Conservation (phyloP, 2,797 vertebrate species). For the Gallinago stenura region DNA sequence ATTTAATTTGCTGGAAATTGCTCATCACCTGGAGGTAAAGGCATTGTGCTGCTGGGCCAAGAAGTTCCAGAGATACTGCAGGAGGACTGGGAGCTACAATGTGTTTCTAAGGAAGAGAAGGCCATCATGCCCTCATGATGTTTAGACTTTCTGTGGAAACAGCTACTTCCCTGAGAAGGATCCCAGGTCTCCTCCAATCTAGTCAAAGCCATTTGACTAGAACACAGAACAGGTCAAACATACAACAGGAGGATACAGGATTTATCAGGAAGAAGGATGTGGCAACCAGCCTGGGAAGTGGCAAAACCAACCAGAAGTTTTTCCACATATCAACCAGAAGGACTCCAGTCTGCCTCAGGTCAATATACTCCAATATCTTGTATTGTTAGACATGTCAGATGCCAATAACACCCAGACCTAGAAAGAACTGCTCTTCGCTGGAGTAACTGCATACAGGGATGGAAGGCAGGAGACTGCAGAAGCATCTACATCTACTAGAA, state of each 20-base stretch:
- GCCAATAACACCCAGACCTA: not conserved
- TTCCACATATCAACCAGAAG: not conserved
- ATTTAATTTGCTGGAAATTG: not conserved
- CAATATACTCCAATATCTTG: not conserved
- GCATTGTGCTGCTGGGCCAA: not conserved
- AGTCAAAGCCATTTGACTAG: not conserved
- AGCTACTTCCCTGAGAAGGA: not conserved
- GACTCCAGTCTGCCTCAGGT: not conserved
- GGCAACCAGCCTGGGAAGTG: not conserved
- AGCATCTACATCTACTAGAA: not conserved
- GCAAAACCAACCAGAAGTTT: not conserved
- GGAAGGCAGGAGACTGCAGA: not conserved
- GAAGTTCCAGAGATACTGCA: not conserved
- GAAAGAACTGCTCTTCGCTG: not conserved
- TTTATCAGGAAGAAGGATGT: not conserved
- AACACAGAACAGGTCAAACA: not conserved
- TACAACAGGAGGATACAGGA: not conserved
- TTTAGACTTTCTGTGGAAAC: not conserved
- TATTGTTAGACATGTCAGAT: not conserved
- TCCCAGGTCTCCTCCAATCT: not conserved
- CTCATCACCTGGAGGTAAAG: not conserved
- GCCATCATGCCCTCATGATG: accelerated
- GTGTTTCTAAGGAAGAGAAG: not conserved
- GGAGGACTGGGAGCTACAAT: not conserved
- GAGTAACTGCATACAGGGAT: not conserved